These are phyloP conservation scores for Trematomus bernacchii DNA, from an alignment of 2,797 vertebrate species.

Conservation along the genomic window DNA sequence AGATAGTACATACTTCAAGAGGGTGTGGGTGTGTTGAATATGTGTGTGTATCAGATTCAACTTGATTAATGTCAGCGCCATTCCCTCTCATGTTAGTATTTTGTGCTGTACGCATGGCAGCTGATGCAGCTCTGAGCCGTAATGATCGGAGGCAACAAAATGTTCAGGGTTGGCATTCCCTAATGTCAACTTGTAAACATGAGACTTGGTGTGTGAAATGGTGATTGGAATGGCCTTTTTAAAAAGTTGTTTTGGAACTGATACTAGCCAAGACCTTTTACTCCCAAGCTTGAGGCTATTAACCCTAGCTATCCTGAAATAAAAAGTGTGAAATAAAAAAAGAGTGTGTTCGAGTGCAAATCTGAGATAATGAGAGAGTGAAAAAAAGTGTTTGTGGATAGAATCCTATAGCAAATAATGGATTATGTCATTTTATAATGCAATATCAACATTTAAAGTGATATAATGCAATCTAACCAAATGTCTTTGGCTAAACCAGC, in stretches of 20 bases:
- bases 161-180: slow-evolving; percentile 5
- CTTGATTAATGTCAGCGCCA: slow-evolving; percentile 26
- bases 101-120: slow-evolving; percentile 4
- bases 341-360: no score
- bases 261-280: background rate
- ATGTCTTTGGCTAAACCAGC: background rate
- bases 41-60: background rate
- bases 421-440: background rate
- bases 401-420: background rate
- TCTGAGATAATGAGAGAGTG: no score
- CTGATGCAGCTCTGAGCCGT: slow-evolving; percentile 6
- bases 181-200: slow-evolving; percentile 27
- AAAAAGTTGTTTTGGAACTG: background rate
- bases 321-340: no score
- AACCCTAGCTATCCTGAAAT: background rate
- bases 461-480: background rate
- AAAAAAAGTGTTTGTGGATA: no score
- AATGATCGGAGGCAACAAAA: slow-evolving; percentile 1
- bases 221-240: slow-evolving; percentile 2
- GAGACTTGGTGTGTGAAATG: slow-evolving; percentile 13
- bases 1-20: background rate
- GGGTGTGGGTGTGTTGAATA: background rate
- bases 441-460: background rate
- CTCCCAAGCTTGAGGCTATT: background rate
- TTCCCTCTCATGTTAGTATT: slow-evolving; percentile 10